Base-by-base conservation (phyloP, 1,140 invertebrate species). In the Pemphigus obesinymphae region DNA sequence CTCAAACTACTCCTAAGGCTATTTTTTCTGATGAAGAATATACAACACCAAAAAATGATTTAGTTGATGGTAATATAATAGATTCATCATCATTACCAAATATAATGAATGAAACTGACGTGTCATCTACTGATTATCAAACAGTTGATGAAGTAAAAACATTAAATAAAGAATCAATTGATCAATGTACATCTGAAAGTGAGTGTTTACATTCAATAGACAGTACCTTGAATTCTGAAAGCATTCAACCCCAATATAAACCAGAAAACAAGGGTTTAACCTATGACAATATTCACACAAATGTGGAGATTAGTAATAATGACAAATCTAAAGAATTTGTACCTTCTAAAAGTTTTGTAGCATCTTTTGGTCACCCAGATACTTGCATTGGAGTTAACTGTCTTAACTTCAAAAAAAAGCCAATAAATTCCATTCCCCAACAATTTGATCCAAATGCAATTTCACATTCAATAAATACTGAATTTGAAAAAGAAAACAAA, bases 331-430 rank as follows among this genome's bases (percentile, higher is more conserved):
- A 73, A 31, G 26, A 73, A 73, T 73, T 50, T 48, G 70, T 31
- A 73, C 43, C 23, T n/a, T n/a, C n/a, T 17, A 58, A 40, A 43
- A 80, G 55, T 58, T 80, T 80, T 80, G 55, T 63, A 0, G 15
- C 55, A 29, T 80, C 55, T 45, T 80, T 80, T 80, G 37, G 55
- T 61, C 76, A 80, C 15, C 76, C 76, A 26, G 76, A 80, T 6
- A 31, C 50, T 29, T 80, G 76, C 8, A 80, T 34, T 61, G 76
- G 76, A 29, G 48, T 61, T 43, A 29, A n/a, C 3, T 80, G 76
- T 63, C 53, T 80, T 43, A 73, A 73, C 11, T 73, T 73, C 13
- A 73, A 73, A 3, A 50, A 26, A n/a, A 73, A 73, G 20, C 17
- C 43, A n/a, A 11, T 37, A 53, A 63, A 78, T 43, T 6, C 31